A percentile compares a stretch with the other conserved stretches of the same genome.
phyloP scores from a whole-genome alignment of 2,888 invertebrate species.

The Drosophila formosana region DNA sequence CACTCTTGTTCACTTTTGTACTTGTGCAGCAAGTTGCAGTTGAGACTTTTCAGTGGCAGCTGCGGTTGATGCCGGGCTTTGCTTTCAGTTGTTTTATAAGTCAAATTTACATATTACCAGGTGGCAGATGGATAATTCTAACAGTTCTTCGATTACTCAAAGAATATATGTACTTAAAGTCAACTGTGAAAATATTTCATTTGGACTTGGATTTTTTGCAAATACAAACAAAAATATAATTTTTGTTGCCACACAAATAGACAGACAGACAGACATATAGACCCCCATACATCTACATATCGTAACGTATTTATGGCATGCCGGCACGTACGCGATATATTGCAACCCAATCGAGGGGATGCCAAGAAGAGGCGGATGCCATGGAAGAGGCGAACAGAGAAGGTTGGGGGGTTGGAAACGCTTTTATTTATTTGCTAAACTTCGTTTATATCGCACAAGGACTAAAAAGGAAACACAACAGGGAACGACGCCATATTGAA shows the following conservation, averaged over 20 bases:
- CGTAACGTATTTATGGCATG: slow-evolving; percentile 73
- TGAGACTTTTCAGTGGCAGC: slow-evolving; percentile 32
- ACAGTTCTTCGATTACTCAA: slow-evolving; percentile 6
- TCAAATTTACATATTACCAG: slow-evolving; percentile 47
- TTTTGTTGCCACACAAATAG: slow-evolving; percentile 66
- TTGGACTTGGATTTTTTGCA: slow-evolving; percentile 63
- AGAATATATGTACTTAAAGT: slow-evolving; percentile 6
- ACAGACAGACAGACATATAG: slow-evolving; percentile 27
- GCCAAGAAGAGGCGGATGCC: not conserved
- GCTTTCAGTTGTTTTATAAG: slow-evolving; percentile 22
- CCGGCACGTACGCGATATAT: slow-evolving; percentile 80
- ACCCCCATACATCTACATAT: slow-evolving; percentile 36
- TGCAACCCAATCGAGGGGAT: slow-evolving; percentile 68
- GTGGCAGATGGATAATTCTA: slow-evolving; percentile 35
- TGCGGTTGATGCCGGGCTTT: slow-evolving; percentile 35
- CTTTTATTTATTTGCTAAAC: slow-evolving; percentile 77
- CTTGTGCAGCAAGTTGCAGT: slow-evolving; percentile 23
- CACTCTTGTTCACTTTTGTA: not conserved
- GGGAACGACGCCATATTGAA: slow-evolving; percentile 73
- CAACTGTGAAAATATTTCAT: slow-evolving; percentile 54
- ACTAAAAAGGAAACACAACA: slow-evolving; percentile 36
- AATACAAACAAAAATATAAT: slow-evolving; percentile 81
- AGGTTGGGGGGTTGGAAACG: slow-evolving; percentile 23
- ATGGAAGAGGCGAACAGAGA: not conserved
- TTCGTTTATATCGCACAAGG: slow-evolving; percentile 73